phyloP scores from a whole-genome alignment of 2,113 vertebrate genomes.

The Pachyramphus minor region DNA sequence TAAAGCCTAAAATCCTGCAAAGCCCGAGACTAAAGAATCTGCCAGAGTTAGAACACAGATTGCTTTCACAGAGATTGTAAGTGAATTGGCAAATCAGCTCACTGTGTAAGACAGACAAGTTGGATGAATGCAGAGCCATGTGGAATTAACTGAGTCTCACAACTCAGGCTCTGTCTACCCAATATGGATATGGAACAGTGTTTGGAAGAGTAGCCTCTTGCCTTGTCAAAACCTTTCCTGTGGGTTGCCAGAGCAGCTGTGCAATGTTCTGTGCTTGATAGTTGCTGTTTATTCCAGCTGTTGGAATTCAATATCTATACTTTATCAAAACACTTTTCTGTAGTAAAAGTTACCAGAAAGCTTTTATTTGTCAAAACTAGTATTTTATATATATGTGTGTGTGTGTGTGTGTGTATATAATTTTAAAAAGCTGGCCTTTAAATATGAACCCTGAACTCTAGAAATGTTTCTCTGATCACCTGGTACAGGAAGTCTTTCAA shows the following conservation, averaged over 20 bases:
- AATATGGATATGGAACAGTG: background rate
- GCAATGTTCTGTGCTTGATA: background rate
- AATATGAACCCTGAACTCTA: background rate
- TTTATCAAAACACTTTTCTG: background rate
- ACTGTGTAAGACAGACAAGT: background rate
- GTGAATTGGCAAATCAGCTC: background rate
- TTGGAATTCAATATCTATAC: background rate
- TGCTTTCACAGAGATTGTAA: background rate
- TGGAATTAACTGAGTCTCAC: background rate
- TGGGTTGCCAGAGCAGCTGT: background rate
- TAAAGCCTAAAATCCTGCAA: background rate
- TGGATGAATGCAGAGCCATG: background rate
- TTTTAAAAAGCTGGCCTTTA: background rate
- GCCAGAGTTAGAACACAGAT: background rate
- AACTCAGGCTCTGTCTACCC: background rate
- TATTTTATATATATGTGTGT: background rate
- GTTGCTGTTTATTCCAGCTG: background rate
- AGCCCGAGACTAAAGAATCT: background rate
- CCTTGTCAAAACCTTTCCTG: background rate
- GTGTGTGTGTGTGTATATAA: background rate
- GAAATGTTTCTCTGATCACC: background rate
- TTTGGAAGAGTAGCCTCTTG: background rate
- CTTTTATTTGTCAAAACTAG: background rate
- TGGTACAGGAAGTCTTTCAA: background rate
- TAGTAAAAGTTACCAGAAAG: background rate